Base-by-base conservation (phyloP, 2,888 invertebrate species). In the Octonoba sinensis region DNA sequence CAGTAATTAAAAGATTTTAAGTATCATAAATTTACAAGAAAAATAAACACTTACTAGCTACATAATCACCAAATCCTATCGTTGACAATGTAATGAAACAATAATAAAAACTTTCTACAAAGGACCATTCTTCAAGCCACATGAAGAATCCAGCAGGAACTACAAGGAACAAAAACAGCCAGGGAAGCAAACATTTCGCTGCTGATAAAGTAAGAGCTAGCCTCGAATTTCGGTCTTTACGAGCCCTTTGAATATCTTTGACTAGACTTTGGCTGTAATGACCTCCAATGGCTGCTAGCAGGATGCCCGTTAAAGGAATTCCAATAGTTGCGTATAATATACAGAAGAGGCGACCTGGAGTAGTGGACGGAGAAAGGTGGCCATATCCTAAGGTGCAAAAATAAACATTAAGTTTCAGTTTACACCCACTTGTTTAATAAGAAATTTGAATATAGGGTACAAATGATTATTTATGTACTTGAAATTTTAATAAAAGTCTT, bases 51-150 rank as follows among this genome's bases (percentile, higher is more conserved):
- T 86, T 89, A 94, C 95, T 94, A 88, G 96, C 95, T 46, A 96
- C 96, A 87, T 92, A 92, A 88, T 96, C 96, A n/a, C 96, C 96
- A 88, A 96, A 96, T 54, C 96, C 96, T 85, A 96, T 96, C 3
- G 88, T 88, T 20, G 87, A 87, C 47, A 88, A 86, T 8, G 87
- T 87, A 51, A 88, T 86, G 84, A 88, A 96, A 22, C 95, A 93
- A 87, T 94, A 96, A 88, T 96, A 96, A 57, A 96, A 91, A 0
- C 95, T 92, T 57, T 95, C 93, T 12, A 94, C 92, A 87, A 94
- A 96, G 12, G 92, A 91, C 96, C 96, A 96, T 0, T 91, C 92
- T 89, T 96, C 96, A 86, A 95, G 94, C 71, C 93, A 91, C 20
- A 93, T 92, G 87, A 96, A 95, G 51, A 96, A 91, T 85, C 93